Percentiles rank a stretch among this genome's conserved stretches.
phyloP scores from a whole-genome alignment of 2,888 invertebrate genomes.

The Baronia brevicornis region DNA sequence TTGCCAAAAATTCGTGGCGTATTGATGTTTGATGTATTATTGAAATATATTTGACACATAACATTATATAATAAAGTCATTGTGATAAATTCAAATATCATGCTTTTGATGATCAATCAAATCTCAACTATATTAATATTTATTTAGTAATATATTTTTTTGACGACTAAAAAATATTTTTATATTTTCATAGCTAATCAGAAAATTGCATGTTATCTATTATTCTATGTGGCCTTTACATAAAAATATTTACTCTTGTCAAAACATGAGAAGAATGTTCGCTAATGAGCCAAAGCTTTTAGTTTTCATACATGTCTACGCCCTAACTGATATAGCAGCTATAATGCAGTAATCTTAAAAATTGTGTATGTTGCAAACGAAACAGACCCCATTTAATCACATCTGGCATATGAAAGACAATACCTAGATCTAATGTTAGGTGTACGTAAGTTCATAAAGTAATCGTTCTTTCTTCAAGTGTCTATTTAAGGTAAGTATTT shows the following conservation, averaged over 20 bases:
- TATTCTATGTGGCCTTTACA: constrained; percentile 44
- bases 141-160: constrained; percentile 10
- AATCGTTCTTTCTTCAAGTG: constrained; percentile 74
- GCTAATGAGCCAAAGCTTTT: no score
- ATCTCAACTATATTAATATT: constrained; percentile 6
- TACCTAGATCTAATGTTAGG: constrained; percentile 76
- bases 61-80: constrained; percentile 46
- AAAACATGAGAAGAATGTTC: no score
- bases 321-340: no score
- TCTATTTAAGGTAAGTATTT: constrained; percentile 68
- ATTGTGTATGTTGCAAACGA: constrained; percentile 37
- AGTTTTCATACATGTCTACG: no score
- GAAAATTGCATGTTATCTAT: constrained; percentile 37
- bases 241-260: no score
- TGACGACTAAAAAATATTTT: no score
- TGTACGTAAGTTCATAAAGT: constrained; percentile 68
- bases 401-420: constrained; percentile 75
- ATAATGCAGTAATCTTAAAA: constrained; percentile 41
- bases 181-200: no score
- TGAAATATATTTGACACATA: constrained; percentile 42
- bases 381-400: constrained; percentile 59
- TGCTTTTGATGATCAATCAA: constrained; percentile 40
- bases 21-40: constrained; percentile 61
- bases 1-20: constrained; percentile 60
- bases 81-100: constrained; percentile 64